Evolutionary conservation across 2,113 vertebrate genomes (phyloP).

Genomic region (Apodemus speciosus): DNA sequence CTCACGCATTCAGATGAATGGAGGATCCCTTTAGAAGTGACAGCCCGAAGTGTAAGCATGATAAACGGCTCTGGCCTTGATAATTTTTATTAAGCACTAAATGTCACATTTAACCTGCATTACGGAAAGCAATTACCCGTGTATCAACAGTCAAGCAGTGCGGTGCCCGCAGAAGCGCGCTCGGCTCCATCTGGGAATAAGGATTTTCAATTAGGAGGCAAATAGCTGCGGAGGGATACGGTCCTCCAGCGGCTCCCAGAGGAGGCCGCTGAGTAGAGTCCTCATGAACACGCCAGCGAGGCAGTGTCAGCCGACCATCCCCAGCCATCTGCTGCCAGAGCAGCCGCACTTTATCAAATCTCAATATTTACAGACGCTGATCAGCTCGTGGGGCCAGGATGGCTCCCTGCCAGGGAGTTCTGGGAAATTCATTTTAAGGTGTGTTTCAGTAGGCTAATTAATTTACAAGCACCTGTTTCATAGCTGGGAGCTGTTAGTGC

Average conservation of each 20-base stretch:
- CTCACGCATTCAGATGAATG: slow-evolving; percentile 82
- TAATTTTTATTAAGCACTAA: slow-evolving; percentile 95
- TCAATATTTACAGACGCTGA: slow-evolving; percentile 97
- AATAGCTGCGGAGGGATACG: slow-evolving; percentile 89
- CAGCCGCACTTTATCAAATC: slow-evolving; percentile 94
- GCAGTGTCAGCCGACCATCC: slow-evolving; percentile 89
- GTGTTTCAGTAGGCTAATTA: slow-evolving; percentile 94
- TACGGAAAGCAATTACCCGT: slow-evolving; percentile 94
- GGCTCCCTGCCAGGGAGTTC: slow-evolving; percentile 90
- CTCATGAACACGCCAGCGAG: slow-evolving; percentile 87
- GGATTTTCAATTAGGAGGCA: slow-evolving; percentile 96
- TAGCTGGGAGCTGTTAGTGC: slow-evolving; percentile 86
- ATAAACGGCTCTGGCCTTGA: slow-evolving; percentile 93
- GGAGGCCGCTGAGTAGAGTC: slow-evolving; percentile 87
- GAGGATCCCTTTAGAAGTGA: slow-evolving; percentile 87
- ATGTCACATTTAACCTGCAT: slow-evolving; percentile 97
- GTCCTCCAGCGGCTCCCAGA: slow-evolving; percentile 86
- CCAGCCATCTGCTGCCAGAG: slow-evolving; percentile 94
- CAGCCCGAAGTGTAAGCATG: slow-evolving; percentile 90
- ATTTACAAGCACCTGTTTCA: slow-evolving; percentile 95
- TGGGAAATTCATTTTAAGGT: slow-evolving; percentile 90
- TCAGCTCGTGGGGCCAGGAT: slow-evolving; percentile 90
- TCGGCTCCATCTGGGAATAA: slow-evolving; percentile 92
- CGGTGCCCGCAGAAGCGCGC: slow-evolving; percentile 83
- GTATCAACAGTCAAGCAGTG: slow-evolving; percentile 91